Conservation (phyloP, 1,140 invertebrate genomes). For the Psilanteris sp. region DNA sequence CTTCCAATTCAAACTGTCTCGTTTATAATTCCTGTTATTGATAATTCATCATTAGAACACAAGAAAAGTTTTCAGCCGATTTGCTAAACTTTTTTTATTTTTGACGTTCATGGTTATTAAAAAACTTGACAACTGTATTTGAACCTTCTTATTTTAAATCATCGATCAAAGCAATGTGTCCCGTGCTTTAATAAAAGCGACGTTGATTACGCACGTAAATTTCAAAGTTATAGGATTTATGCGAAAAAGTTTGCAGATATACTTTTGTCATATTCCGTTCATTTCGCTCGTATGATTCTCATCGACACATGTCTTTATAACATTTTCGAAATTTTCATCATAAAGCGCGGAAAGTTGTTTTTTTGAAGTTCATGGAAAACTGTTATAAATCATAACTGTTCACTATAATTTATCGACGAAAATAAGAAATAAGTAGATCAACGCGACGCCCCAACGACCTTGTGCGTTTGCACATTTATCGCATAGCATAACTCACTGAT, state of each 20-base stretch:
- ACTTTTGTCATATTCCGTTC: constrained; percentile 10
- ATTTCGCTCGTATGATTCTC: constrained; percentile 6
- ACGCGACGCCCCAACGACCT: constrained; percentile 38
- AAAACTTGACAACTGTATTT: no score
- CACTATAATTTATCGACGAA: constrained; percentile 45
- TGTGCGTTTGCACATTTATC: constrained; percentile 32
- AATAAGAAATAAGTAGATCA: constrained; percentile 49
- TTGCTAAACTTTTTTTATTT: no score
- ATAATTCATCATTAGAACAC: no score
- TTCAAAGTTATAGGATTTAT: constrained; percentile 8
- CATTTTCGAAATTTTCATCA: constrained; percentile 34
- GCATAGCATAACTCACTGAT: constrained; percentile 32
- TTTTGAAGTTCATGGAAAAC: constrained; percentile 25
- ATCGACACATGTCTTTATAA: constrained; percentile 34
- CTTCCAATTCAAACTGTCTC: no score
- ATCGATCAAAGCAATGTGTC: no score
- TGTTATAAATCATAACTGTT: constrained; percentile 47
- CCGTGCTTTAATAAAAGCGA: no score
- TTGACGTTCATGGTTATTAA: no score
- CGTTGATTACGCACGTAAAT: no score
- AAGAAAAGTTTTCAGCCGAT: no score
- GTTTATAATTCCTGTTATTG: no score
- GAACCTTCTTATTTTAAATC: no score
- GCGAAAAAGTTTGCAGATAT: constrained; percentile 8
- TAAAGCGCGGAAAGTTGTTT: constrained; percentile 23